phyloP scores from a whole-genome alignment of 2,797 vertebrate genomes.

The Hoplostethus atlanticus region DNA sequence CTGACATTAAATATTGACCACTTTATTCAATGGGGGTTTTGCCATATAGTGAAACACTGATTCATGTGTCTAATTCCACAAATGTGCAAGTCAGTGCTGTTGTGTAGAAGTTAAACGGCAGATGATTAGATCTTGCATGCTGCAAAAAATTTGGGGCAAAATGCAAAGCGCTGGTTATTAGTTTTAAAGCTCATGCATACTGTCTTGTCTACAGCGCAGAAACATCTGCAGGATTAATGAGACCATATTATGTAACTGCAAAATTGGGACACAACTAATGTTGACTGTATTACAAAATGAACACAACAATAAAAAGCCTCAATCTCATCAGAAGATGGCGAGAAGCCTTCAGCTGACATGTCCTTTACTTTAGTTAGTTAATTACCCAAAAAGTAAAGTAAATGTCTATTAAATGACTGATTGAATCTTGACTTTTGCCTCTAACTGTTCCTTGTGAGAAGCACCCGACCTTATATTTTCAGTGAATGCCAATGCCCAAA shows the following conservation, averaged over 20 bases:
- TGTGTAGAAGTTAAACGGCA: conserved; percentile 47
- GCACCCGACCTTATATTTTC: conserved; percentile 5
- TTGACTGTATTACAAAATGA: conserved; percentile 64
- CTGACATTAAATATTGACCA: background rate
- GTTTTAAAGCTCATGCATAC: conserved; percentile 60
- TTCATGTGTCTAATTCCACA: conserved; percentile 50
- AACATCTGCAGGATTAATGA: conserved; percentile 78
- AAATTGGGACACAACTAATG: conserved; percentile 68
- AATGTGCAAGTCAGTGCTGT: conserved; percentile 48
- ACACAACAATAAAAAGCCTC: conserved; percentile 53
- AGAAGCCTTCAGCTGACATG: conserved; percentile 34
- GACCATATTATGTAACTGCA: conserved; percentile 66
- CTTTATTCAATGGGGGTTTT: conserved; percentile 36
- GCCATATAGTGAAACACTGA: conserved; percentile 45
- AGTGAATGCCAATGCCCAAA: background rate
- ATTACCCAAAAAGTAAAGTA: conserved; percentile 14
- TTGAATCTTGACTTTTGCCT: conserved; percentile 1
- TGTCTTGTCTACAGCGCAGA: conserved; percentile 50
- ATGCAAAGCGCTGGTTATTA: conserved; percentile 64
- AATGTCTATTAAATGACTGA: background rate
- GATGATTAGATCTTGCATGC: conserved; percentile 49
- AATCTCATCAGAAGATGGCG: conserved; percentile 45
- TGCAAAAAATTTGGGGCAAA: conserved; percentile 55
- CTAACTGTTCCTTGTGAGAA: background rate
- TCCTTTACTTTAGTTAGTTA: conserved; percentile 43